Evolutionary conservation across 2,888 invertebrate species (phyloP).

Genomic region (Saturnia pavonia): DNA sequence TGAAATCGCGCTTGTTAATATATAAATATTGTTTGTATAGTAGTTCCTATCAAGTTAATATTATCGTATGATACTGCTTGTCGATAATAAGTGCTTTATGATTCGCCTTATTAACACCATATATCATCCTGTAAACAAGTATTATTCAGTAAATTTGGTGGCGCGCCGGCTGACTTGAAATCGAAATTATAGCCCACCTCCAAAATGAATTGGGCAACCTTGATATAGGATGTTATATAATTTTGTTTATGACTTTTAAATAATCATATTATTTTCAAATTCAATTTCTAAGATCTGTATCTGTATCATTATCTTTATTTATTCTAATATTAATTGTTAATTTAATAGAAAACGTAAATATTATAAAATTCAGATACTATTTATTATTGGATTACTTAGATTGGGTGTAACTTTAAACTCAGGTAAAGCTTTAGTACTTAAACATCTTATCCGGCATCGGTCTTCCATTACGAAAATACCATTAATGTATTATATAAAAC

Average conservation of each 20-base stretch:
- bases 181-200: too few species aligned
- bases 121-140: too few species aligned
- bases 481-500: not conserved
- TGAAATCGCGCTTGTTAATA: not conserved
- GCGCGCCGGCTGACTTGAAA: too few species aligned
- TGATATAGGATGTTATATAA: too few species aligned
- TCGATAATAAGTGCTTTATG: not conserved
- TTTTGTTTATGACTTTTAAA: too few species aligned
- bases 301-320: too few species aligned
- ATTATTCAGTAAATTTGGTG: too few species aligned
- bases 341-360: too few species aligned
- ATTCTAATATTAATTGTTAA: too few species aligned
- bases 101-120: not conserved
- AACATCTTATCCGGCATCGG: not conserved
- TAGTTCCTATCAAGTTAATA: not conserved
- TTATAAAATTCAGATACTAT: not conserved
- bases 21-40: not conserved
- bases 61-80: not conserved
- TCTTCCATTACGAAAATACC: not conserved
- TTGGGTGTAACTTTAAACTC: not conserved
- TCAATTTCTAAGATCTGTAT: too few species aligned
- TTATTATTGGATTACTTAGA: not conserved
- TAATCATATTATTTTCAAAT: too few species aligned
- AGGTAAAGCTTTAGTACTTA: not conserved
- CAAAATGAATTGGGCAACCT: too few species aligned